These are phyloP conservation scores for Malthinus flaveolus DNA, from an alignment of 2,888 invertebrate species.

Conservation along the genomic window DNA sequence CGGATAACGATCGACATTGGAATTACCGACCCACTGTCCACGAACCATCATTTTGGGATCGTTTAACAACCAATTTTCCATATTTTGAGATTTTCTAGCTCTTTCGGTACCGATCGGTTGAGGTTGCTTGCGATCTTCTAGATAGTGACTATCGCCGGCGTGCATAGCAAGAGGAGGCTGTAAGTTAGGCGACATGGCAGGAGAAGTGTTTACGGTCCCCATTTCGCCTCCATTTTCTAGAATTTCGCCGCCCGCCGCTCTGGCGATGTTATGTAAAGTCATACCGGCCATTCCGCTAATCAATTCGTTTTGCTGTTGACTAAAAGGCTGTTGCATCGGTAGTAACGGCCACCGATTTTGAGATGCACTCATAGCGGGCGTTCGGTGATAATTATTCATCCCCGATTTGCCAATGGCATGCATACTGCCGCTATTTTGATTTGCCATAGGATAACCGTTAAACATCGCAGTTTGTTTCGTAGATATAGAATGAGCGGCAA, in stretches of 20 bases:
- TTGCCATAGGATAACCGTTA: constrained; percentile 34
- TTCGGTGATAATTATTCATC: constrained; percentile 31
- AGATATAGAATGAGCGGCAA: constrained; percentile 54
- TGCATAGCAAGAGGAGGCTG: constrained; percentile 38
- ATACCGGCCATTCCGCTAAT: constrained; percentile 52
- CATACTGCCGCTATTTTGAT: constrained; percentile 28
- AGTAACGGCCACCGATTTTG: constrained; percentile 47
- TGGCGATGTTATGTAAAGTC: constrained; percentile 48
- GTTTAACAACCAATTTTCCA: constrained; percentile 53
- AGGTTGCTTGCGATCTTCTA: constrained; percentile 60
- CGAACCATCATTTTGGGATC: constrained; percentile 48
- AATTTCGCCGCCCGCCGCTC: constrained; percentile 47
- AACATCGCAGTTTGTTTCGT: constrained; percentile 33
- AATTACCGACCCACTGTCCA: constrained; percentile 22
- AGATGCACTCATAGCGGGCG: constrained; percentile 27
- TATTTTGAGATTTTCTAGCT: constrained; percentile 63
- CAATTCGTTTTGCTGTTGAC: constrained; percentile 46
- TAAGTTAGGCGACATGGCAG: constrained; percentile 54
- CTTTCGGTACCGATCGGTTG: constrained; percentile 82
- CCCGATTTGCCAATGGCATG: constrained; percentile 28
- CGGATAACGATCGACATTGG: constrained; percentile 39
- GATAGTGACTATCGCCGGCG: constrained; percentile 37
- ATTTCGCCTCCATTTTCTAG: constrained; percentile 56
- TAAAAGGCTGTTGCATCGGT: constrained; percentile 45
- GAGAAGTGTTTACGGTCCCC: constrained; percentile 57